These are phyloP conservation scores for Ceratina calcarata DNA, from an alignment of 1,140 invertebrate species.

Conservation along the genomic window DNA sequence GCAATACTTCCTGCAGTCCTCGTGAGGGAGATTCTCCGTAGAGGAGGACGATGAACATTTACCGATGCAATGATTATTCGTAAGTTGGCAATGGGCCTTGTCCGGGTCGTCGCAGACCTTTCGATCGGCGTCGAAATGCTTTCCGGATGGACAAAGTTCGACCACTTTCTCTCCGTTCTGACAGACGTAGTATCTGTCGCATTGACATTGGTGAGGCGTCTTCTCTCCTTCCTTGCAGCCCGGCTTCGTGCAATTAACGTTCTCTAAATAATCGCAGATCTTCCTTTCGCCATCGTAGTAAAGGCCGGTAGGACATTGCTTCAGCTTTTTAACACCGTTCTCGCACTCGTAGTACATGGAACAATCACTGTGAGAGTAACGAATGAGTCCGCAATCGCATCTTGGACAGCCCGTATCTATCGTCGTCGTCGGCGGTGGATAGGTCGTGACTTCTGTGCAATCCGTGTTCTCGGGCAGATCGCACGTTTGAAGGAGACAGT, in stretches of 20 bases:
- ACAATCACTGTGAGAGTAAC: slow-evolving; percentile 79
- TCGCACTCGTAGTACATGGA: slow-evolving; percentile 78
- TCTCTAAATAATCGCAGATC: slow-evolving; percentile 73
- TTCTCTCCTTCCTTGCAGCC: background rate
- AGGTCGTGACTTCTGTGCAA: no score
- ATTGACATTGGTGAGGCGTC: background rate
- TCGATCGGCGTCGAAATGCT: background rate
- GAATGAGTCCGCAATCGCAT: background rate
- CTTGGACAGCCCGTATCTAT: background rate
- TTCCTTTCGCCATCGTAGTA: slow-evolving; percentile 79
- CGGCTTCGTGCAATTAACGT: slow-evolving; percentile 33
- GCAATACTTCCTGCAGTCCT: slow-evolving; percentile 39
- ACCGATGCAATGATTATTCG: background rate
- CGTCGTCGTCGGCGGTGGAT: background rate
- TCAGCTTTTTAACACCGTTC: background rate
- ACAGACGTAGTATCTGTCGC: background rate
- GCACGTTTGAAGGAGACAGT: slow-evolving; percentile 68
- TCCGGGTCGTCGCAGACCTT: background rate
- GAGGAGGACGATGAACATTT: background rate
- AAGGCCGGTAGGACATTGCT: slow-evolving; percentile 75
- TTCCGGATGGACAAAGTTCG: background rate
- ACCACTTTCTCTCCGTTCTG: rapidly evolving
- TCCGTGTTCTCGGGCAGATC: slow-evolving; percentile 69
- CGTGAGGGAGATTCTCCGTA: background rate
- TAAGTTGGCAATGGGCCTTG: background rate